phyloP scores from a whole-genome alignment of 2,888 invertebrate species.

The Andrena chrysosceles region DNA sequence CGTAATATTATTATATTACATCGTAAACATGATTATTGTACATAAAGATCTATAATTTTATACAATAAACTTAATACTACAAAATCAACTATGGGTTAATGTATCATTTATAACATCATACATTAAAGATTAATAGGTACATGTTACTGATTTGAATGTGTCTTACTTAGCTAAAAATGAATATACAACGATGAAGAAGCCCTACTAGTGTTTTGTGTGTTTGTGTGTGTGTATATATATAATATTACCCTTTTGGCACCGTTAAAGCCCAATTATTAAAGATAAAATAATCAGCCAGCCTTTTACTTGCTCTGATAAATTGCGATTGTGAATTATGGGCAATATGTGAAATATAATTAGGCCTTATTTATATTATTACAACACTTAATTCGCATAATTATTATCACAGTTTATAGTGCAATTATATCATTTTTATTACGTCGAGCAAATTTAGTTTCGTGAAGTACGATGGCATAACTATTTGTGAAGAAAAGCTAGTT shows the following conservation, averaged over 20 bases:
- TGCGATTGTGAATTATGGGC: slow-evolving; percentile 27
- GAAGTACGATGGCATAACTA: slow-evolving; percentile 2
- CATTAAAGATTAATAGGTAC: slow-evolving; percentile 63
- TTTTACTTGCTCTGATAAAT: slow-evolving; percentile 64
- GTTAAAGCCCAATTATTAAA: slow-evolving; percentile 74
- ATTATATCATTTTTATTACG: slow-evolving; percentile 10
- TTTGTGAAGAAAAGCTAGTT: slow-evolving; percentile 3
- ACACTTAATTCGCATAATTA: slow-evolving; percentile 41
- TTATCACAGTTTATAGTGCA: slow-evolving; percentile 62
- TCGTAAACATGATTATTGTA: slow-evolving; percentile 34
- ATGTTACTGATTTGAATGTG: slow-evolving; percentile 63
- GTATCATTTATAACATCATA: slow-evolving; percentile 49
- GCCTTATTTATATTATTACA: slow-evolving; percentile 50
- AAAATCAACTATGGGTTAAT: slow-evolving; percentile 60
- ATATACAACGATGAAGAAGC: slow-evolving; percentile 70
- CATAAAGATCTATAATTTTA: slow-evolving; percentile 26
- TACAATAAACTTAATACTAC: slow-evolving; percentile 44
- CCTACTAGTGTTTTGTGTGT: slow-evolving; percentile 38
- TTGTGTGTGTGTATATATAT: slow-evolving; percentile 42
- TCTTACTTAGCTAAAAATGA: slow-evolving; percentile 67
- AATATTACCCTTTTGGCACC: slow-evolving; percentile 76
- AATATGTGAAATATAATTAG: slow-evolving; percentile 55
- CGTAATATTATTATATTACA: slow-evolving; percentile 43
- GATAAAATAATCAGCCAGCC: slow-evolving; percentile 43
- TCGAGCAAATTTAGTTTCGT: slow-evolving; percentile 27